A percentile compares a stretch with the other conserved stretches of the same genome.
Evolutionary conservation across 2,113 vertebrate species (phyloP).

Genomic region (Trogon melanurus): DNA sequence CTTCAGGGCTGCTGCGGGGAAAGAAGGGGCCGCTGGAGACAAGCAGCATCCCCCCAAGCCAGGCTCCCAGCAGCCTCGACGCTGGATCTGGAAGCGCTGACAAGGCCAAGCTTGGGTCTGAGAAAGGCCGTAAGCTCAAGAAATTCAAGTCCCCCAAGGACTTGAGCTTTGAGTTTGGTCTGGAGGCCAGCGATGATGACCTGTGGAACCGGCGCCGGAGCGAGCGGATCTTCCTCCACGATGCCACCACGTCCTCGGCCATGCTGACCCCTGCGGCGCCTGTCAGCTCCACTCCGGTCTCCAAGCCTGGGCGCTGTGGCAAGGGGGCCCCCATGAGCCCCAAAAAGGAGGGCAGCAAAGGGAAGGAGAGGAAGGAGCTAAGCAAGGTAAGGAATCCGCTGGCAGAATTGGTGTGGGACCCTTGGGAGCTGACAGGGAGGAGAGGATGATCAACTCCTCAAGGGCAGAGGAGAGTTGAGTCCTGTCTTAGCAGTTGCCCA

Average conservation of each 20-base stretch:
- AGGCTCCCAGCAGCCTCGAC: conserved; percentile 52
- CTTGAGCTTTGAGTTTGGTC: conserved; percentile 85
- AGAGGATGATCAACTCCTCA: accelerated
- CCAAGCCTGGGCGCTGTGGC: conserved; percentile 81
- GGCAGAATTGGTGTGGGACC: background rate
- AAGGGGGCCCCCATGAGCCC: conserved; percentile 78
- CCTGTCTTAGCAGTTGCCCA: background rate
- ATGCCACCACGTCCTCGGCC: conserved; percentile 76
- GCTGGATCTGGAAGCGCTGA: conserved; percentile 67
- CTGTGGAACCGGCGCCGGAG: conserved; percentile 92
- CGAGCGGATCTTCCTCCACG: conserved; percentile 95
- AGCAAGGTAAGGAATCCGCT: conserved; percentile 69
- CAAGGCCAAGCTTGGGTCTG: conserved; percentile 78
- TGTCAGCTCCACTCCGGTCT: conserved; percentile 23
- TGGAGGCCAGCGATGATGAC: conserved; percentile 90
- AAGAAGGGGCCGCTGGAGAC: conserved; percentile 86
- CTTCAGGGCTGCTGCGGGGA: conserved; percentile 83
- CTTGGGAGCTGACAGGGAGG: background rate
- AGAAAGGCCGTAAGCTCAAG: conserved; percentile 80
- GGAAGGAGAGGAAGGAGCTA: conserved; percentile 82
- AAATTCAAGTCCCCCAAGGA: conserved; percentile 84
- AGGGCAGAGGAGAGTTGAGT: background rate
- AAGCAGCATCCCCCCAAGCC: conserved; percentile 56
- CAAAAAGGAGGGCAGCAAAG: conserved; percentile 79
- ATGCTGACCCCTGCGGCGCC: background rate